These are phyloP conservation scores for Dermochelys coriacea DNA, from an alignment of 2,797 vertebrate genomes.

Conservation along the genomic window DNA sequence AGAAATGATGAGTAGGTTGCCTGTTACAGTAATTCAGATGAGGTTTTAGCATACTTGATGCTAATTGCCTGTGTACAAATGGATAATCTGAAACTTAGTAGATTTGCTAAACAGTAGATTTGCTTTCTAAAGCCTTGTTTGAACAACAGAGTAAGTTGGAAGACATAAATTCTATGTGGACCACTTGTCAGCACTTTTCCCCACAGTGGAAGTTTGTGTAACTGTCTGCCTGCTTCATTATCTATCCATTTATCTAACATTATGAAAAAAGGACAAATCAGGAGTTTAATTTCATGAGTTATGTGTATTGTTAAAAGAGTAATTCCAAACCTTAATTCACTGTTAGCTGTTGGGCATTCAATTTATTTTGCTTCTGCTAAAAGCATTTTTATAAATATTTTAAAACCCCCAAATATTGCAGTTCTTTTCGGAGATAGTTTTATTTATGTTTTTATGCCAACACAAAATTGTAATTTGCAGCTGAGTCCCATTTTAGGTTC, in stretches of 20 bases:
- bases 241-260: slow-evolving; percentile 1
- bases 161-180: rapidly evolving
- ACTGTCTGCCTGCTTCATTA: not conserved
- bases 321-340: not conserved
- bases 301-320: not conserved
- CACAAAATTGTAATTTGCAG: not conserved
- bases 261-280: not conserved
- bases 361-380: not conserved
- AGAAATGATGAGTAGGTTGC: not conserved
- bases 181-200: not conserved
- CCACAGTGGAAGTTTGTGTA: not conserved
- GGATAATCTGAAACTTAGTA: not conserved
- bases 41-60: not conserved
- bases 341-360: not conserved
- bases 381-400: not conserved
- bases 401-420: not conserved
- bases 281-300: not conserved
- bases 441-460: not conserved
- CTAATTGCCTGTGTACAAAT: not conserved
- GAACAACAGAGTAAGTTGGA: not conserved
- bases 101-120: not conserved
- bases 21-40: not conserved
- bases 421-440: not conserved
- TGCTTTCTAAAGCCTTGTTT: not conserved
- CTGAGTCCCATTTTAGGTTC: not conserved